phyloP scores from a whole-genome alignment of 2,113 vertebrate species.

The Neolamprologus caudopunctatus region DNA sequence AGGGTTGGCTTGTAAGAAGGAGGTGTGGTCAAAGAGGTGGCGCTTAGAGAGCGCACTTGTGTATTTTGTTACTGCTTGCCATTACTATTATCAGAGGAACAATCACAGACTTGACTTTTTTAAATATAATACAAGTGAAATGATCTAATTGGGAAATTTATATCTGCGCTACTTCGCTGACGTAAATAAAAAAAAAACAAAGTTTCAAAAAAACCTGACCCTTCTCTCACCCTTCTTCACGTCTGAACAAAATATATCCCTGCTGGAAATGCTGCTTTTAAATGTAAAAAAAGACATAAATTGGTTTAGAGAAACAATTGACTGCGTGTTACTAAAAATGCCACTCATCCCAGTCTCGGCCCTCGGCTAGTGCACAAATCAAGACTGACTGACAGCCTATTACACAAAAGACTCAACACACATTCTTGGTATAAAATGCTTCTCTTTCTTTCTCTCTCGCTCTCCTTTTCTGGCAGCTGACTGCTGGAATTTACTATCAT shows the following conservation, averaged over 20 bases:
- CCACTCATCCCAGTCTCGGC: conserved; percentile 2
- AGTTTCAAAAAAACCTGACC: not conserved
- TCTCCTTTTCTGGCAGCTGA: not conserved
- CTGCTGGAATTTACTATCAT: not conserved
- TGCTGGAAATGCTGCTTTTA: not conserved
- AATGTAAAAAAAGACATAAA: not conserved
- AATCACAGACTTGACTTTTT: not conserved
- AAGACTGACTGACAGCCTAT: conserved; percentile 16
- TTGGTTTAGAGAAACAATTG: conserved; percentile 9
- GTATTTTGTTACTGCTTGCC: not conserved
- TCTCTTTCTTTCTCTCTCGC: not conserved
- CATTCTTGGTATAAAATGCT: not conserved
- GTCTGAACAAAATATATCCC: not conserved
- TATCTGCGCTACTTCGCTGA: not conserved
- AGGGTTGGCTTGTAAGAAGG: not conserved
- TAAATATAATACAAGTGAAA: not conserved
- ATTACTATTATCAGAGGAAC: not conserved
- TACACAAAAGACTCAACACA: not conserved
- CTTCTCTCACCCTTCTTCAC: not conserved
- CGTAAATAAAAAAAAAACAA: not conserved
- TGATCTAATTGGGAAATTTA: not conserved
- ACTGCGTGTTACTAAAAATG: conserved; percentile 19
- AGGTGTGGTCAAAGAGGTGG: not conserved
- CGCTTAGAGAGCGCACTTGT: not conserved
- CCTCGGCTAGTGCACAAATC: conserved; percentile 6